Evolutionary conservation across 2,888 invertebrate species (phyloP), one percentile per base, ranked within the genome.

Genomic region (Acronicta aceris): DNA sequence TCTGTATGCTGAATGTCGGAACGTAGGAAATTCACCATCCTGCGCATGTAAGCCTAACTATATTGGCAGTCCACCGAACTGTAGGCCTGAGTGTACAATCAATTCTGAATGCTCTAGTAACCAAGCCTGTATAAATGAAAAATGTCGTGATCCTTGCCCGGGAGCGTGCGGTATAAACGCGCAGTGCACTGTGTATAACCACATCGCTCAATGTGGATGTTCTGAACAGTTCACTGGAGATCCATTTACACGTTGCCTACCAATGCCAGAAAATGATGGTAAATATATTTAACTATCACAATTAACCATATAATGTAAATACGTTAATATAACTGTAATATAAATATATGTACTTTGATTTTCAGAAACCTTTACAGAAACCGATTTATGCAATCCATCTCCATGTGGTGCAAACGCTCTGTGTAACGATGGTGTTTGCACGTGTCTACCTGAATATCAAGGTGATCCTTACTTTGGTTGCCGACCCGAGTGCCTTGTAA

Each of bases 391-490:
- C 79, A 95, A 95, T 79, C 96, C 96, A 51, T 95, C 95, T 10
- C 96, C 96, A 1, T 97, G 97, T 86, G 96, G 98, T 45, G 88
- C 96, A 27, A 98, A 98, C 86, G 95, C 98, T 15, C 89, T 95
- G 80, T 97, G 97, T 81, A 86, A 90, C 71, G 93, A 96, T 73
- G 97, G 97, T 42, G 81, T 95, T 50, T 97, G 97, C 79, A 95
- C 95, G 16, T 98, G 98, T 83, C 83, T 97, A 49, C 93, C 95
- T 0, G 97, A 97, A 84, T 97, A 96, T 82, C 95, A 96, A 78
- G 98, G 98, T 25, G 97, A 98, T 90, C 97, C 98, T 4, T 97
- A 97, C 80, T 90, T 95, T 71, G 96, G 96, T 27, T 98, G 98
- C 84, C 95, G 97, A 74, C 98, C 98, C n/a, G 97, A 98, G 90